Evolutionary conservation across 2,113 vertebrate species (phyloP).

Genomic region (Stercorarius parasiticus): DNA sequence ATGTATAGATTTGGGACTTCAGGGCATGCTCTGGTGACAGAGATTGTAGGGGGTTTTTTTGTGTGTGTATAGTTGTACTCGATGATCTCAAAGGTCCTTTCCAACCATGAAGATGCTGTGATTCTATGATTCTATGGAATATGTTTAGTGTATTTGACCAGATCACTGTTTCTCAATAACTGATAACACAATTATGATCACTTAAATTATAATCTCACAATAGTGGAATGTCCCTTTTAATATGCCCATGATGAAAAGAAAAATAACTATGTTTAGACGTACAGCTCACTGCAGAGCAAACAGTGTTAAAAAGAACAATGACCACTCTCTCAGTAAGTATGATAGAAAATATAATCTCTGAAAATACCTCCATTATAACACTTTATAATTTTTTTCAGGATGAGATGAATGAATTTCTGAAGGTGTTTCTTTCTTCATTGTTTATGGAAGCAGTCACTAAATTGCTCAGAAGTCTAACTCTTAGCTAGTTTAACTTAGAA

Average conservation of each 20-base stretch:
- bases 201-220: neutral
- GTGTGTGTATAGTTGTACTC: too few relatives aligned
- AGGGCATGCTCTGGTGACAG: too few relatives aligned
- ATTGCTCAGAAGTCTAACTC: neutral
- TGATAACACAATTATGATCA: neutral
- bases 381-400: accelerated
- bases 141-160: neutral
- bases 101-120: too few relatives aligned
- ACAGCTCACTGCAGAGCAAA: neutral
- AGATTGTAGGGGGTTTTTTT: too few relatives aligned
- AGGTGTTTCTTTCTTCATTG: neutral
- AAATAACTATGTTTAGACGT: neutral
- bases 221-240: neutral
- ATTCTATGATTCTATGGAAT: too few relatives aligned
- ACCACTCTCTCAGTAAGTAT: neutral
- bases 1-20: too few relatives aligned
- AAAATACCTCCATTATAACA: neutral
- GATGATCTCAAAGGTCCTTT: too few relatives aligned
- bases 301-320: neutral
- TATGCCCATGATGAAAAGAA: neutral
- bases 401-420: neutral
- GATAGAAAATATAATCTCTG: neutral
- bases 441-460: neutral
- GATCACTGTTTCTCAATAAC: neutral
- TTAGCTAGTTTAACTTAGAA: neutral